Evolutionary conservation across 2,113 vertebrate genomes (phyloP).

Genomic region (Rana temporaria): DNA sequence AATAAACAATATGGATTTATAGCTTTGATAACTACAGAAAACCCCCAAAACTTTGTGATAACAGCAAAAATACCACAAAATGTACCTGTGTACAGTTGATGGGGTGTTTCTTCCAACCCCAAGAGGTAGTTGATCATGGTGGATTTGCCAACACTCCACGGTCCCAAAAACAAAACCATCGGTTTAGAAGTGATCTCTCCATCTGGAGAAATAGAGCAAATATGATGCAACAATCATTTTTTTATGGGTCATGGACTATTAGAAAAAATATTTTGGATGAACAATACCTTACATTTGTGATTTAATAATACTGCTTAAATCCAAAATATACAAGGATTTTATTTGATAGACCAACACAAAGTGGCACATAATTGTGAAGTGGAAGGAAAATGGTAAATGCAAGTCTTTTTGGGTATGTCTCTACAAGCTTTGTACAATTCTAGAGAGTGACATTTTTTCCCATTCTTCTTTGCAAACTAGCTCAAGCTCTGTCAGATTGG

Average conservation of each 20-base stretch:
- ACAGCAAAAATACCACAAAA: not conserved
- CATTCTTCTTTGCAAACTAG: too few species aligned
- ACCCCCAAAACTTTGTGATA: not conserved
- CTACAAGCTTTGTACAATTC: too few species aligned
- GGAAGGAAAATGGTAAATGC: too few species aligned
- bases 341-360: too few species aligned
- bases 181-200: constrained; percentile 98
- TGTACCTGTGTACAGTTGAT: constrained; percentile 96
- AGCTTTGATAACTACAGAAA: not conserved
- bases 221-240: not conserved
- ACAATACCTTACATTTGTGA: too few species aligned
- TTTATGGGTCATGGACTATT: not conserved
- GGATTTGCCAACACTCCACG: constrained; percentile 98
- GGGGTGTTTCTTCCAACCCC: constrained; percentile 87
- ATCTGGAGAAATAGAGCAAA: constrained; percentile 74
- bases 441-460: too few species aligned
- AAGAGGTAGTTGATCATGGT: constrained; percentile 99
- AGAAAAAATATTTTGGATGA: not conserved
- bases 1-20: not conserved
- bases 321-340: too few species aligned
- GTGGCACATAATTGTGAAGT: too few species aligned
- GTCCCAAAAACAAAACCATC: constrained; percentile 97
- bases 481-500: too few species aligned
- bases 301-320: too few species aligned
- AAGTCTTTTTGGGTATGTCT: too few species aligned